Evolutionary conservation across 2,888 invertebrate genomes (phyloP).

Genomic region (Dimorphilus gyrociliatus): DNA sequence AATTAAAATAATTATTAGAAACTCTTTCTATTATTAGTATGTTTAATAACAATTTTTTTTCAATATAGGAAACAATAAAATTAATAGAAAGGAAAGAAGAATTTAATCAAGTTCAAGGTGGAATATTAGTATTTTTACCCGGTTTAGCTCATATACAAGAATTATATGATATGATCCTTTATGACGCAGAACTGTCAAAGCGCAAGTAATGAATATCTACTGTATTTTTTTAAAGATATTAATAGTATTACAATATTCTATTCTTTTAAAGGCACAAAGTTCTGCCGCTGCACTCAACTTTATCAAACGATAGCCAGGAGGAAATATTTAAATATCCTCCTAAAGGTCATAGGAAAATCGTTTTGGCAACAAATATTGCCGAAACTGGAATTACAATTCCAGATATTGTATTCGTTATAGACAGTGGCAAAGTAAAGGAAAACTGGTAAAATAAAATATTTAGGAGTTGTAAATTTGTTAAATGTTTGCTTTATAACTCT

Average conservation of each 20-base stretch:
- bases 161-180: conserved; percentile 21
- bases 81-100: conserved; percentile 14
- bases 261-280: conserved; percentile 18
- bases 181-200: conserved; percentile 18
- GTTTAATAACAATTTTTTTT: neutral
- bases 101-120: conserved; percentile 18
- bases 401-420: conserved; percentile 34
- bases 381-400: conserved; percentile 35
- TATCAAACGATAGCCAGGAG: conserved; percentile 27
- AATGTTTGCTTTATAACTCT: neutral
- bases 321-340: conserved; percentile 23
- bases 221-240: neutral
- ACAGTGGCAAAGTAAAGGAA: conserved; percentile 31
- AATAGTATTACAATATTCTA: neutral
- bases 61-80: conserved; percentile 18
- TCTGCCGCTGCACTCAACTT: conserved; percentile 29
- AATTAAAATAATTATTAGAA: conserved; percentile 6
- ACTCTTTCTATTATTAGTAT: neutral
- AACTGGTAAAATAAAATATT: conserved; percentile 16
- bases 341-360: conserved; percentile 24
- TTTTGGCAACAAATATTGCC: conserved; percentile 33
- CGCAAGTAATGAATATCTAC: conserved; percentile 1
- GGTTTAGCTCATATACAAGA: conserved; percentile 31
- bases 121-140: conserved; percentile 31
- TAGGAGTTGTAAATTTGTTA: neutral